Evolutionary conservation across 2,888 invertebrate species (phyloP).

Genomic region (Cantharis rufa): DNA sequence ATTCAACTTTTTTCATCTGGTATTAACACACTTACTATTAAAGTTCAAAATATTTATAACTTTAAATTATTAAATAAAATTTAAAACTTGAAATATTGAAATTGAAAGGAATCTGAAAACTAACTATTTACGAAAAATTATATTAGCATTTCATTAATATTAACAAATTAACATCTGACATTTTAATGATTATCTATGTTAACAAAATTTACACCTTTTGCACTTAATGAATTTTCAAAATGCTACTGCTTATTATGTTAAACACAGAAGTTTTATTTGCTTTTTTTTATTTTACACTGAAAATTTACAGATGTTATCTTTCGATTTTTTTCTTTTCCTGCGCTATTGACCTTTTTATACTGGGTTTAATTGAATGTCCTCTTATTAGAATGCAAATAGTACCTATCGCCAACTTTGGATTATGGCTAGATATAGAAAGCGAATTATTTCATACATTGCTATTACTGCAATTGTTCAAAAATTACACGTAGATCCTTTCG

Average conservation of each 20-base stretch:
- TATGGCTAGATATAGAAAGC: not conserved
- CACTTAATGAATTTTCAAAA: not conserved
- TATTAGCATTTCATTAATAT: not conserved
- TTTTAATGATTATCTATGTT: not conserved
- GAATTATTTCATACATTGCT: not conserved
- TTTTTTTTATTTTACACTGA: not conserved
- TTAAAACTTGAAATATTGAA: not conserved
- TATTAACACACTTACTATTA: not conserved
- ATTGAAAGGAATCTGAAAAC: not conserved
- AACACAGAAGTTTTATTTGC: not conserved
- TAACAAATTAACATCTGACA: not conserved
- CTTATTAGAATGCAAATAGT: not conserved
- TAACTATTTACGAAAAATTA: not conserved
- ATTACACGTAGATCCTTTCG: no score
- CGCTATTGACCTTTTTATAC: not conserved
- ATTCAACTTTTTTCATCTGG: not conserved
- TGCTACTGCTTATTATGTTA: not conserved
- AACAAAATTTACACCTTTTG: not conserved
- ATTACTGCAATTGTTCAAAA: not conserved
- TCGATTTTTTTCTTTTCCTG: not conserved
- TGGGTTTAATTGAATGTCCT: not conserved
- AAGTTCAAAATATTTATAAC: not conserved
- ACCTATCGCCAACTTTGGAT: no score
- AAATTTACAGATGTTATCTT: not conserved
- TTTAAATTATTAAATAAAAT: not conserved